Evolutionary conservation across 2,113 vertebrate genomes (phyloP), one percentile per base, ranked within the genome.

Genomic region (Helogale parvula): DNA sequence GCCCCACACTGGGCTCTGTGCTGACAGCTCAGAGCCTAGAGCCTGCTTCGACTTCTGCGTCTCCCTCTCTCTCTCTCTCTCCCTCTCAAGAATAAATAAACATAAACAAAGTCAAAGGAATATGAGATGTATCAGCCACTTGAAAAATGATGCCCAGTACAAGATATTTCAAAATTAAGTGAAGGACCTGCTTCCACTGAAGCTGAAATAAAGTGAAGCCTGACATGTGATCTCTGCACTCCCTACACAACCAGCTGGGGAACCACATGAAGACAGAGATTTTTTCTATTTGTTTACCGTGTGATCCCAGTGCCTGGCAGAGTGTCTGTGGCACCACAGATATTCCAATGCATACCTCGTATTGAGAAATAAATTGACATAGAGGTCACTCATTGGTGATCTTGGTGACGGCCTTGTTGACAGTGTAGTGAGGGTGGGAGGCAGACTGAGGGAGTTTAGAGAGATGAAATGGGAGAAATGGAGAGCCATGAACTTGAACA

Each of bases 191-290:
- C 27, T 83, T 81, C 54, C 41, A 35, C 0, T 82, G 38, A 88
- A 82, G 50, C 50, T n/a, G 41, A 83, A 94, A 21, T 83, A 68
- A n/a, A 92, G 82, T 50, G 35, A 88, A 88, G 31, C 60, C 6
- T 1, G 8, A 63, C 50, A 72, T 9, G 29, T 65, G 57, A 60
- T 38, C 2, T 80, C 63, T 21, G 21, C 8, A 50, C 57, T 23
- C 63, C 77, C 4, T 12, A 31, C 0, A n/a, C 19, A n/a, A 14
- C 27, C 17, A 35, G n/a, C 21, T 65, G n/a, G 50, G 41, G 41
- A 79, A 17, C 45, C 7, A 29, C 63, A 33, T 25, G 38, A 84
- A 21, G 15, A 38, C 29, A 13, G 19, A 7, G 16, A 16, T 90
- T 0, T 60, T 87, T 54, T 47, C 57, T 63, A 17, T 29, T 65